A percentile compares a stretch with the other conserved stretches of the same genome.
Evolutionary conservation across 1,140 invertebrate genomes (phyloP).

Genomic region (Stegodyphus dumicola): DNA sequence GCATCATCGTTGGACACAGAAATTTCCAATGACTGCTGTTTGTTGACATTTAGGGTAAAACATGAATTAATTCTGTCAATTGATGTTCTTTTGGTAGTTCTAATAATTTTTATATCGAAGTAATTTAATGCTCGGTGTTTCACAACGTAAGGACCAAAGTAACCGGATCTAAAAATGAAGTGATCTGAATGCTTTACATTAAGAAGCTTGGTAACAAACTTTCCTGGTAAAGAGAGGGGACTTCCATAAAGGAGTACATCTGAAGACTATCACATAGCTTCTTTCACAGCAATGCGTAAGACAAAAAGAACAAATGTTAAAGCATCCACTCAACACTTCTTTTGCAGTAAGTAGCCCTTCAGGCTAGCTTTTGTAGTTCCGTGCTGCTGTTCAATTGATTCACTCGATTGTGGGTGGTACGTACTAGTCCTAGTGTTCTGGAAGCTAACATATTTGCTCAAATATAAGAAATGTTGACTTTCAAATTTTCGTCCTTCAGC

Average conservation of each 20-base stretch:
- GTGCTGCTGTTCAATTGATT: constrained; percentile 64
- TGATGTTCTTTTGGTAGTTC: not conserved
- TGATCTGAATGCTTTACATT: not conserved
- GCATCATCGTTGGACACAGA: not conserved
- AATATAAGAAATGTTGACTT: constrained; percentile 64
- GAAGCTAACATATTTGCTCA: constrained; percentile 32
- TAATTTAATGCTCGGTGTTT: not conserved
- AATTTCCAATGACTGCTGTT: not conserved
- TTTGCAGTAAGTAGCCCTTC: constrained; percentile 25
- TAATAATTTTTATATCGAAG: not conserved
- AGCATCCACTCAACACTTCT: constrained; percentile 63
- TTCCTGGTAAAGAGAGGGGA: constrained; percentile 58
- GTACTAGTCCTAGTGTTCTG: constrained; percentile 1
- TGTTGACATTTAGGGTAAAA: not conserved
- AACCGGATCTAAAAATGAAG: constrained; percentile 1
- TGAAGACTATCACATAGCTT: constrained; percentile 60
- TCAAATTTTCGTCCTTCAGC: constrained; percentile 70
- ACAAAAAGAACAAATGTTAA: constrained; percentile 68
- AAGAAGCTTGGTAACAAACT: constrained; percentile 38
- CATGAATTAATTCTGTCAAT: not conserved
- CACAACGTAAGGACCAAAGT: not conserved
- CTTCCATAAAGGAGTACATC: constrained; percentile 15
- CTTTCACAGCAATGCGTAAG: constrained; percentile 62
- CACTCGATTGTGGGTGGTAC: constrained; percentile 66
- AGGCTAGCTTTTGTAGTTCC: constrained; percentile 66